Percentiles rank a stretch among this genome's conserved stretches.
Evolutionary conservation across 1,140 invertebrate species (phyloP).

Genomic region (Monochamus saltuarius): DNA sequence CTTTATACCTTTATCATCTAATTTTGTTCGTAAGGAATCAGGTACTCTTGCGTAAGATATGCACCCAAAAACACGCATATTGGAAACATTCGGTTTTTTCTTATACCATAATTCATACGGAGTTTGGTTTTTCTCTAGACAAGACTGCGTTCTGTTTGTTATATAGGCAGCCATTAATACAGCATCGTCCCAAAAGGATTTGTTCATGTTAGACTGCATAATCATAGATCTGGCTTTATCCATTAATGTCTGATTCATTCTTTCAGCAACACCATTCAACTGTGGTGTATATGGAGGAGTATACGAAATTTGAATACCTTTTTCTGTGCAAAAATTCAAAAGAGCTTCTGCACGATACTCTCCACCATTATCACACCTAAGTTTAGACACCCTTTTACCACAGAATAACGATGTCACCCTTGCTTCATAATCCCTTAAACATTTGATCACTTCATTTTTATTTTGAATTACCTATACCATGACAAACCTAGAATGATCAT

Average conservation of each 20-base stretch:
- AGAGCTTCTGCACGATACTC: too few relatives aligned
- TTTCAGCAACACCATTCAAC: constrained; percentile 56
- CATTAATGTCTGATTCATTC: constrained; percentile 52
- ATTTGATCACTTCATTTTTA: too few relatives aligned
- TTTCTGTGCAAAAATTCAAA: too few relatives aligned
- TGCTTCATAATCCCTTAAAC: too few relatives aligned
- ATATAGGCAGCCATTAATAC: constrained; percentile 4
- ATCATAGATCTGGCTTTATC: constrained; percentile 51
- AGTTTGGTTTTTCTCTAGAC: constrained; percentile 23
- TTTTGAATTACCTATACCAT: too few relatives aligned
- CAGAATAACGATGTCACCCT: too few relatives aligned
- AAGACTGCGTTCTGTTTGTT: constrained; percentile 18
- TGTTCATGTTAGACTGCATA: constrained; percentile 21
- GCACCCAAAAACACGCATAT: constrained; percentile 44
- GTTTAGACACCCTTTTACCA: too few relatives aligned
- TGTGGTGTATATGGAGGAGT: constrained; percentile 52
- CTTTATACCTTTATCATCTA: constrained; percentile 28
- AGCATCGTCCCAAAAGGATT: constrained; percentile 33
- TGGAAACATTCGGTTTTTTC: constrained; percentile 33
- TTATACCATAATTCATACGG: constrained; percentile 45
- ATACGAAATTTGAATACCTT: too few relatives aligned
- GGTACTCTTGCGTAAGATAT: constrained; percentile 33
- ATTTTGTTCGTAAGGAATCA: constrained; percentile 28
- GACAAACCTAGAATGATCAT: too few relatives aligned
- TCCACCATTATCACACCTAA: too few relatives aligned